phyloP scores from a whole-genome alignment of 2,888 invertebrate genomes.

The Harpagoxenus sublaevis region DNA sequence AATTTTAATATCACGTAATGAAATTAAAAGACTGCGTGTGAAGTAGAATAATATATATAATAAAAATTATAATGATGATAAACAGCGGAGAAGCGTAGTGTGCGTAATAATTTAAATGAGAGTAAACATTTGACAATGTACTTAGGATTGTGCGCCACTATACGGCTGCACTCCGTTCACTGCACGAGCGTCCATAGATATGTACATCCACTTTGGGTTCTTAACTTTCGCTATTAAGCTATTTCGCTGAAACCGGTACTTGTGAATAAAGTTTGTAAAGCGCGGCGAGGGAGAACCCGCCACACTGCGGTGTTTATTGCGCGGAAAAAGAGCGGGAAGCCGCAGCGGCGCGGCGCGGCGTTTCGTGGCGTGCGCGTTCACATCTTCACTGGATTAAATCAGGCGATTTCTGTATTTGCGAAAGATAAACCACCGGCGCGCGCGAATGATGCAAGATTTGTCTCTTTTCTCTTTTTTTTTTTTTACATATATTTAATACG shows the following conservation, averaged over 20 bases:
- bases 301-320: slow-evolving; percentile 59
- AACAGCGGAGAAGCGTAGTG: background rate
- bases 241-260: slow-evolving; percentile 53
- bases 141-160: slow-evolving; percentile 9
- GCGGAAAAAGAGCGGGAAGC: slow-evolving; percentile 41
- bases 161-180: slow-evolving; percentile 3
- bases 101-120: background rate
- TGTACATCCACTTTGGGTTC: slow-evolving; percentile 51
- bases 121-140: slow-evolving; percentile 24
- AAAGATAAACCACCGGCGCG: background rate
- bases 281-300: slow-evolving; percentile 46
- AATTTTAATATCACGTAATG: background rate
- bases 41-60: background rate
- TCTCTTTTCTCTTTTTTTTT: background rate
- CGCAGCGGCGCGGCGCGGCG: slow-evolving; percentile 45
- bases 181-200: slow-evolving; percentile 31
- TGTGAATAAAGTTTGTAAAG: slow-evolving; percentile 44
- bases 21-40: background rate
- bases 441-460: background rate
- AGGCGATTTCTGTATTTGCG: slow-evolving; percentile 15
- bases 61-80: background rate
- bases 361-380: slow-evolving; percentile 41
- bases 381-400: slow-evolving; percentile 3
- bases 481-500: slow-evolving; percentile 23
- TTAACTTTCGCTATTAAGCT: slow-evolving; percentile 61